Base-by-base conservation (phyloP, 2,888 invertebrate species). In the Cryptosula pallasiana region DNA sequence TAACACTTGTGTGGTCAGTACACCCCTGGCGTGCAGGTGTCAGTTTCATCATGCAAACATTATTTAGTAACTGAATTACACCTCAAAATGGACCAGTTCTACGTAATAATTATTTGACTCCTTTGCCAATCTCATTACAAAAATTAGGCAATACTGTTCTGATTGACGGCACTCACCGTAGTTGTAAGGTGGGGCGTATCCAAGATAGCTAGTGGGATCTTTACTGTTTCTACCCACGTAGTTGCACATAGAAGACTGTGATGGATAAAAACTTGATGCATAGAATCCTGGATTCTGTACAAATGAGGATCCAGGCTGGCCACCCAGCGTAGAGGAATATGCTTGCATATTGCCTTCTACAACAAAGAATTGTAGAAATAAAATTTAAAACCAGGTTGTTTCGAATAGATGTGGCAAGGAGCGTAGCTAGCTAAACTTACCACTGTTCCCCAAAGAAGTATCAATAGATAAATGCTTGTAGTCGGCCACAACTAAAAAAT, bases 271-370 rank as follows among this genome's bases (percentile, higher is more conserved):
- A 63, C 63, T 32, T 3, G 25, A 20, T 2, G 63, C 32, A 27
- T 63, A 63, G 63, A 63, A 63, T 5, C 63, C 63, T 32, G 63
- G 13, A 27, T 32, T 63, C 63, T 63, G 63, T 3, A 63, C 63
- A 63, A 63, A 63, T 27, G 63, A 63, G 34, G 63, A 63, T 16
- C 29, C 63, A 63, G 63, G 32, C n/a, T 63, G 63, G 9, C 32
- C 63, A 5, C 63, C 63, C 13, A 63, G 32, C 13, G 63, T 27
- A 2, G 63, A 20, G 32, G 63, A 27, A 27, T 63, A 63, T 13
- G 63, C 63, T 32, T 63, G 63, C 63, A 63, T 63, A n/a, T 27
- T 63, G 63, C 2, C n/a, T 13, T n/a, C 63, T 57, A 25, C n/a
- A n/a, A n/a, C n/a, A n/a, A n/a, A n/a, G n/a, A n/a, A n/a, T n/a